Evolutionary conservation across 2,797 vertebrate genomes (phyloP), one percentile per base, ranked within the genome.

Genomic region (Propithecus deckenii): DNA sequence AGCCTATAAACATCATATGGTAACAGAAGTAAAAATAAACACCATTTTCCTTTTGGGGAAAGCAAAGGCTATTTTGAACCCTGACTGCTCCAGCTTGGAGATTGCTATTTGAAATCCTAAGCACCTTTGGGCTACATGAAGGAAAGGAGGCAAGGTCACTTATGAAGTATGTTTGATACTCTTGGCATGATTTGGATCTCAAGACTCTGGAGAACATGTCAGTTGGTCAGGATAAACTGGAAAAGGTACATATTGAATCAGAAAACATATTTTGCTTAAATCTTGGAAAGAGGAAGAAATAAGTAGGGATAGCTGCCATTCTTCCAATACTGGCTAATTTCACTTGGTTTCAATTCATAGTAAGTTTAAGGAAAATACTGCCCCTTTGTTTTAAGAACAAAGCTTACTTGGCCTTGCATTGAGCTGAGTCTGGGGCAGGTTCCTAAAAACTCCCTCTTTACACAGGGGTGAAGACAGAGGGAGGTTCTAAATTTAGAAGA

Each of bases 1-100:
- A 72, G 30, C 61, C 92, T 87, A 86, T 86, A 94, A 96, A 61
- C 55, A 84, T n/a, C 28, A n/a, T 63, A 38, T 63, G 50, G 32
- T 55, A 94, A 95, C 52, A 69, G 48, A 86, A 80, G 84, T 83
- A 55, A 86, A 93, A 88, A 80, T 32, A 74, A 7, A 67, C 35
- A 93, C 17, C 9, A 35, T 94, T 95, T 97, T 90, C 61, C n/a
- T 98, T 96, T 89, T 55, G 61, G 57, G 32, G 57, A 76, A 79
- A 38, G 30, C 43, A 55, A 55, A 86, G 23, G 0, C 43, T 95
- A 72, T 55, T 87, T 69, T 50, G 63, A 9, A 59, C 13, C 75
- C 61, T 57, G 61, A 63, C 13, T 41, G 89, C 48, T 38, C 71
- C 89, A 69, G 0, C 18, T 74, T 79, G 25, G 75, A 80, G 46